Evolutionary conservation across 2,113 vertebrate species (phyloP).

Genomic region (Corythaeola cristata): DNA sequence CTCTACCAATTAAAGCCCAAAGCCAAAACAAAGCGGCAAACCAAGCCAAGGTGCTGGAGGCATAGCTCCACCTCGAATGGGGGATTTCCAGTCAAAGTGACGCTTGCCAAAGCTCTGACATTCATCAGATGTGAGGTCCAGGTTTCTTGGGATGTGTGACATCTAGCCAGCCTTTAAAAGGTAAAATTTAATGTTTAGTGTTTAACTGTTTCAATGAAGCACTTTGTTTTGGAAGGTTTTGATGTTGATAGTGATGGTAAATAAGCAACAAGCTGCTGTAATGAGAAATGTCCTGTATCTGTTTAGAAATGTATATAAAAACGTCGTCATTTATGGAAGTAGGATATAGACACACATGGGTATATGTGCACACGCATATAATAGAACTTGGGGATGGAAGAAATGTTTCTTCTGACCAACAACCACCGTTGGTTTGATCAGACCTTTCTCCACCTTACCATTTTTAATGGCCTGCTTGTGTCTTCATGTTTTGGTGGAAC

Average conservation of each 20-base stretch:
- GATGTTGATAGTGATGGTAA: background rate
- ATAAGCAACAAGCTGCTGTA: background rate
- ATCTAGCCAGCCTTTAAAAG: too few relatives aligned
- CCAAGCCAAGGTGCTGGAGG: background rate
- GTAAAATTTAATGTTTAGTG: background rate
- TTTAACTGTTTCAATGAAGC: background rate
- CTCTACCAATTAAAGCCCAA: background rate
- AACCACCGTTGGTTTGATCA: background rate
- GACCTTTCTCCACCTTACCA: background rate
- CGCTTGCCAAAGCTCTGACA: accelerated
- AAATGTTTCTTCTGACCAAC: background rate
- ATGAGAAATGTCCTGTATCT: too few relatives aligned
- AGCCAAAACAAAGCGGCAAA: background rate
- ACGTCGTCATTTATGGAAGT: accelerated
- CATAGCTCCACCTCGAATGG: accelerated
- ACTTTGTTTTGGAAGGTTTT: background rate
- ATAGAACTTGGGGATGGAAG: background rate
- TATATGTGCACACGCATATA: accelerated
- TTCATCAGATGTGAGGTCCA: accelerated
- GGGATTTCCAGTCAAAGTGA: accelerated
- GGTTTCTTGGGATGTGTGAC: background rate
- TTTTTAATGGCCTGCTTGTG: too few relatives aligned
- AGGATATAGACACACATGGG: background rate
- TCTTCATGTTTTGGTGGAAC: accelerated
- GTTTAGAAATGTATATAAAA: too few relatives aligned